Percentiles rank a stretch among this genome's conserved stretches.
phyloP scores from a whole-genome alignment of 2,888 invertebrate species.

The Ceraclea dissimilis region DNA sequence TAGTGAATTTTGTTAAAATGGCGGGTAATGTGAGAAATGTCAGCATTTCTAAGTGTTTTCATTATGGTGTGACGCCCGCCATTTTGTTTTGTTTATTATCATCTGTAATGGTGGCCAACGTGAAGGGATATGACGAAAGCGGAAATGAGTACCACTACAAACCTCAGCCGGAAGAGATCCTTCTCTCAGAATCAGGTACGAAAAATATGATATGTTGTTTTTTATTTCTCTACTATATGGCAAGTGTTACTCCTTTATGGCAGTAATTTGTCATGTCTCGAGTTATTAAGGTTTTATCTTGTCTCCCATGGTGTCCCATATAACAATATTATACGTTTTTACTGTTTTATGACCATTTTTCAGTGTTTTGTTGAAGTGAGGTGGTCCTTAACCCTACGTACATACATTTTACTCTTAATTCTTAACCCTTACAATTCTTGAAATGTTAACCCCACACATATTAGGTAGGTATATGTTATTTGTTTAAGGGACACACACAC shows the following conservation, averaged over 20 bases:
- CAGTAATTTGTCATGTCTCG: background rate
- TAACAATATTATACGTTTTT: no score
- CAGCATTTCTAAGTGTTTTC: background rate
- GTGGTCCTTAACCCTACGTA: no score
- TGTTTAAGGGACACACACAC: no score
- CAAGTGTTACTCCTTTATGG: background rate
- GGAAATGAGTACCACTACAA: conserved; percentile 17
- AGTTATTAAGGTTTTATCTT: no score
- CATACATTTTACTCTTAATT: no score
- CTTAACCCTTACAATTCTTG: no score
- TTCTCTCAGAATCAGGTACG: conserved; percentile 21
- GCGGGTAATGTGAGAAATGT: background rate
- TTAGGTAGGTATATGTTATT: no score
- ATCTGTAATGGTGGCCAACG: conserved; percentile 2
- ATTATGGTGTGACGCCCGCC: background rate
- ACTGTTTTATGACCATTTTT: no score
- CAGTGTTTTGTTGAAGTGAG: no score
- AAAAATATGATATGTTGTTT: background rate
- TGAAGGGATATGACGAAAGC: background rate
- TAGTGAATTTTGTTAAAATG: background rate
- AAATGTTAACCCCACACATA: no score
- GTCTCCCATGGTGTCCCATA: no score
- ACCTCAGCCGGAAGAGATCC: conserved; percentile 19
- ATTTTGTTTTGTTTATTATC: background rate
- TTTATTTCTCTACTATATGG: background rate